Percentiles rank a stretch among this genome's conserved stretches.
phyloP scores from a whole-genome alignment of 2,113 vertebrate genomes.

The Trematomus loennbergii region DNA sequence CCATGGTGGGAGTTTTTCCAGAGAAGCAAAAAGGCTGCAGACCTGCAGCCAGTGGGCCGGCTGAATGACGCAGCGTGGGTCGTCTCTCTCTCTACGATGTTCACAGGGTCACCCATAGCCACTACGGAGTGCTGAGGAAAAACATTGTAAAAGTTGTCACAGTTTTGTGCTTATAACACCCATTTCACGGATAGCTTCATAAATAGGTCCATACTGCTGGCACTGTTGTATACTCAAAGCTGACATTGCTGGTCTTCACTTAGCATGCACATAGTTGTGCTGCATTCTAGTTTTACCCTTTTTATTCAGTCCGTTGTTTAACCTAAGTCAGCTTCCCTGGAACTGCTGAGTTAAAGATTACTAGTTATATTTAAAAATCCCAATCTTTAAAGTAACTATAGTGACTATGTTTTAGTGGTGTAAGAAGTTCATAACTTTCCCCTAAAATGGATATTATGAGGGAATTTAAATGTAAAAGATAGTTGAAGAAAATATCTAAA shows the following conservation, averaged over 20 bases:
- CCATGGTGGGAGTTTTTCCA: background rate
- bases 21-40: slow-evolving; percentile 13
- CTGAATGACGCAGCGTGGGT: slow-evolving; percentile 50
- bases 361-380: too few relatives aligned
- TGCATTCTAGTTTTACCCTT: background rate
- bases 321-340: background rate
- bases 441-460: too few relatives aligned
- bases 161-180: background rate
- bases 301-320: background rate
- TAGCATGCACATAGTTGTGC: background rate
- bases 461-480: too few relatives aligned
- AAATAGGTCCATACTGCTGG: background rate
- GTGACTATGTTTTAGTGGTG: too few relatives aligned
- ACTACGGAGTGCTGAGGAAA: slow-evolving; percentile 44
- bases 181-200: background rate
- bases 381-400: too few relatives aligned
- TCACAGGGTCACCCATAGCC: slow-evolving; percentile 60
- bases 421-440: too few relatives aligned
- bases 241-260: background rate
- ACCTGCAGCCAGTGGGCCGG: slow-evolving; percentile 32
- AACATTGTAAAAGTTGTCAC: slow-evolving; percentile 14
- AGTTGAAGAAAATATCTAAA: too few relatives aligned
- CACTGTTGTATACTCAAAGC: slow-evolving; percentile 14
- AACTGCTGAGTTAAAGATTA: background rate
- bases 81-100: slow-evolving; percentile 45